phyloP scores from a whole-genome alignment of 1,140 invertebrate genomes.

The Aphaenogaster floridana region DNA sequence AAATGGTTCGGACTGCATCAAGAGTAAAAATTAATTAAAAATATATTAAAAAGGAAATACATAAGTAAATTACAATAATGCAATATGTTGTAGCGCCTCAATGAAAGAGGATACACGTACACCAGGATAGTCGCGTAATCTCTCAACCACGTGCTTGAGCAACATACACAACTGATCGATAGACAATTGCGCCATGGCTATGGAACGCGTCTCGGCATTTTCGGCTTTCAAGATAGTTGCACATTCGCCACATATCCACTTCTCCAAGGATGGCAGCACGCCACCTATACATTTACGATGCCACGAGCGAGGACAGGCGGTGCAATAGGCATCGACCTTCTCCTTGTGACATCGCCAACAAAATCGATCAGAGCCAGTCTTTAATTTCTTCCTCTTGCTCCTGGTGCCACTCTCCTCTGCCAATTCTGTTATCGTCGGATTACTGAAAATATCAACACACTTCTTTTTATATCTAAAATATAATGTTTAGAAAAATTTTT shows the following conservation, averaged over 20 bases:
- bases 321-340: conserved; percentile 90
- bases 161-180: conserved; percentile 92
- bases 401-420: conserved; percentile 45
- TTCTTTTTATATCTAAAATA: not conserved
- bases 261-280: conserved; percentile 86
- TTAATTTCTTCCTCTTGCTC: conserved; percentile 72
- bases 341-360: conserved; percentile 96
- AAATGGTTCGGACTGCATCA: conserved; percentile 90
- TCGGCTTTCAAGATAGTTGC: conserved; percentile 92
- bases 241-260: conserved; percentile 97
- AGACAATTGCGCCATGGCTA: conserved; percentile 91
- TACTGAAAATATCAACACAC: conserved; percentile 52
- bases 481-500: not conserved
- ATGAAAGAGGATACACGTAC: conserved; percentile 86
- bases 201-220: conserved; percentile 91
- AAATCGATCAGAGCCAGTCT: conserved; percentile 90
- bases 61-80: conserved; percentile 30
- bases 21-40: conserved; percentile 52
- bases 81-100: not conserved
- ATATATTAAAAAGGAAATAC: conserved; percentile 1
- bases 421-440: conserved; percentile 5
- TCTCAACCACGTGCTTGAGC: conserved; percentile 91
- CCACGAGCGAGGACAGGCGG: conserved; percentile 94
- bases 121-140: conserved; percentile 91
- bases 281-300: conserved; percentile 92